Conservation (phyloP, 2,113 vertebrate genomes). For the Nycticorax nycticorax region DNA sequence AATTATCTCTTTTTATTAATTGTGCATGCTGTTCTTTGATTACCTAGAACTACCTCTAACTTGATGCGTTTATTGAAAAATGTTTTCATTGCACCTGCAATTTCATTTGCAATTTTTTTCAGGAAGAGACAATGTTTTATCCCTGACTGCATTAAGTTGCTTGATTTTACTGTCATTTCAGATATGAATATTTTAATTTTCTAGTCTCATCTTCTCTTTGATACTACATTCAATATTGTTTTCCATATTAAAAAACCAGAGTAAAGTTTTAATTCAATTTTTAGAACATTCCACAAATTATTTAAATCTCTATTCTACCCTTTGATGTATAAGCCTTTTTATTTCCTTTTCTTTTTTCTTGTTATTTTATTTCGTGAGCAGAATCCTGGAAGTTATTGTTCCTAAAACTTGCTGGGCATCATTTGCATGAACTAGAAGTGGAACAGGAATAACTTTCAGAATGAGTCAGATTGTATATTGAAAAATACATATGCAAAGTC, state of each 20-base stretch:
- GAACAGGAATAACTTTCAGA: background rate
- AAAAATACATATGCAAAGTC: background rate
- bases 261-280: background rate
- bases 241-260: background rate
- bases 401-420: background rate
- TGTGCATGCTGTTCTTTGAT: background rate
- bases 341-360: background rate
- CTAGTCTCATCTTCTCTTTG: background rate
- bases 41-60: background rate
- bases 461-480: background rate
- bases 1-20: background rate
- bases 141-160: background rate
- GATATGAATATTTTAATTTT: background rate
- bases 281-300: background rate
- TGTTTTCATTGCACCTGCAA: background rate
- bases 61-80: background rate
- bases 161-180: constrained; percentile 4
- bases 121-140: background rate
- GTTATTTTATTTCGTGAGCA: background rate
- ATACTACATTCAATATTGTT: background rate
- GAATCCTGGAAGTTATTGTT: background rate
- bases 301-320: background rate
- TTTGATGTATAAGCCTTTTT: background rate
- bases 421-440: background rate
- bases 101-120: background rate